Base-by-base conservation (phyloP, 1,140 invertebrate species). In the Chrysopa pallens region DNA sequence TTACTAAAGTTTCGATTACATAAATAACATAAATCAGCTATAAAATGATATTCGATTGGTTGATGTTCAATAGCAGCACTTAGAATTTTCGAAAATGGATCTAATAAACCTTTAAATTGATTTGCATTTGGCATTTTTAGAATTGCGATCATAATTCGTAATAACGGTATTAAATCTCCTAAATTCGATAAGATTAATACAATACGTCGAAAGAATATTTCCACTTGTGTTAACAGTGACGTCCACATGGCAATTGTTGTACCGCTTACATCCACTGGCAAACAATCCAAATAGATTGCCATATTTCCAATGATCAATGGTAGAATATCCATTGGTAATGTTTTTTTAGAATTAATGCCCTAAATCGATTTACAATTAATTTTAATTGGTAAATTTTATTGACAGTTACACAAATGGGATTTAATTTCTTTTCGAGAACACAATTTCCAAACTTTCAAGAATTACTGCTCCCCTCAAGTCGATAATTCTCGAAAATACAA, bases 1-100 rank as follows among this genome's bases (percentile, higher is more conserved):
- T 82, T 76, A 11, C 72, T 76, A 55, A 95, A 93, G 12, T 79
- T 84, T 50, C 87, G 70, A 54, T 87, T 85, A 57, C 90, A 94
- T 1, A 89, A 68, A 40, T 82, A 84, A 60, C 88, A 94, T 9
- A 98, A 66, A 57, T 97, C 91, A 1, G 86, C 75, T 6, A 98
- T 60, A 43, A 80, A 76, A 38, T 79, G 76, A 52, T 96, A 84
- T 45, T 85, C 78, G 28, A 97, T 64, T n/a, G 73, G 69, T 44
- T 78, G 84, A 55, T 89, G 84, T 63, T 95, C 90, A 36, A 98
- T 80, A 5, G 81, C 75, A 59, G 86, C 88, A 56, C 84, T 85
- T 17, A 98, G 58, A 39, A 97, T 76, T 69, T 97, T 98, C 1
- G 89, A 85, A 59, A 96, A 95, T n/a, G 91, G 86, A 55, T 98